Evolutionary conservation across 2,888 invertebrate genomes (phyloP).

Genomic region (Chrysolina haemoptera): DNA sequence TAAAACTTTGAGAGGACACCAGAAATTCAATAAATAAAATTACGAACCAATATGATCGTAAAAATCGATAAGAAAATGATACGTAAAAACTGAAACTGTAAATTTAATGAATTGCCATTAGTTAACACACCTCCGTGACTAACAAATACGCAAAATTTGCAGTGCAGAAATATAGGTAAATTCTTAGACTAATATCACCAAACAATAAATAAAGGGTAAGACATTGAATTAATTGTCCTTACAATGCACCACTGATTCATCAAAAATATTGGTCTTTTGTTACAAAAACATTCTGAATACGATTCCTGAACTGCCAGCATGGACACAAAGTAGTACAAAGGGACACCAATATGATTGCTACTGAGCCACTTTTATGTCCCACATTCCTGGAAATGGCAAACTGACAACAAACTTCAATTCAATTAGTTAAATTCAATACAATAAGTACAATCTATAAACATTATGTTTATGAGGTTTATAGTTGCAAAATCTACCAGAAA

Average conservation of each 20-base stretch:
- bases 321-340: background rate
- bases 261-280: constrained; percentile 21
- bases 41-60: constrained; percentile 1
- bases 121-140: constrained; percentile 27
- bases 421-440: too few relatives aligned
- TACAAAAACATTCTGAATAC: constrained; percentile 24
- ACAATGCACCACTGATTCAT: constrained; percentile 33
- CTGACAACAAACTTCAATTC: too few relatives aligned
- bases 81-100: constrained; percentile 1
- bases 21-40: constrained; percentile 4
- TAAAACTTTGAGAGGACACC: background rate
- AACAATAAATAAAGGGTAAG: constrained; percentile 31
- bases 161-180: constrained; percentile 45
- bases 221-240: constrained; percentile 16
- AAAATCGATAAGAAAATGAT: background rate
- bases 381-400: too few relatives aligned
- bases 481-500: background rate
- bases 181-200: constrained; percentile 47
- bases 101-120: constrained; percentile 8
- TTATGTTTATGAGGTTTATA: background rate
- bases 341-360: background rate
- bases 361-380: too few relatives aligned
- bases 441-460: too few relatives aligned
- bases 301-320: constrained; percentile 13
- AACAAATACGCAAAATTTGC: constrained; percentile 40